Conservation (phyloP, 1,140 invertebrate genomes). For the Drosophila setifemur region DNA sequence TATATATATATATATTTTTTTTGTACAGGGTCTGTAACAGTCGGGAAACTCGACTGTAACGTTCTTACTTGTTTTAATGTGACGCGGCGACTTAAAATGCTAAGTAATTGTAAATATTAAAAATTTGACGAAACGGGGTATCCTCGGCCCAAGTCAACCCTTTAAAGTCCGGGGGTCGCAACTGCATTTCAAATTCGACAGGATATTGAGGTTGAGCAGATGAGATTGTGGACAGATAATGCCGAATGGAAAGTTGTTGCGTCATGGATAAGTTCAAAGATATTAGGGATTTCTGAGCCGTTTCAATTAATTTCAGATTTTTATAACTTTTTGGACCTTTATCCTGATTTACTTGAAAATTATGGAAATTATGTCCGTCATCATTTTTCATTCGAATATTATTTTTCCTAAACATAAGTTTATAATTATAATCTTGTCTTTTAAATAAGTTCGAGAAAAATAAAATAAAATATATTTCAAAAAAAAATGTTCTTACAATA, state of each 20-base stretch:
- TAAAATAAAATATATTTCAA: too few species aligned
- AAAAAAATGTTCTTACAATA: too few species aligned
- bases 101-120: slow-evolving; percentile 81
- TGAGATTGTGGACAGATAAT: slow-evolving; percentile 8
- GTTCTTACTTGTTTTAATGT: too few species aligned
- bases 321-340: too few species aligned
- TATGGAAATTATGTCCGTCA: not conserved
- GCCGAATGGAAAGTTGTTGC: not conserved
- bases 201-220: not conserved
- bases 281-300: not conserved
- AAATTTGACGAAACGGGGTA: slow-evolving; percentile 35
- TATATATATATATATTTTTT: too few species aligned
- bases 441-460: too few species aligned
- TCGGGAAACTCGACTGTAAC: too few species aligned
- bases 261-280: slow-evolving; percentile 7
- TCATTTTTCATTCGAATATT: too few species aligned
- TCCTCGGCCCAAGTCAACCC: slow-evolving; percentile 26
- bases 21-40: too few species aligned
- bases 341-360: not conserved
- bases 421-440: too few species aligned
- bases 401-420: not conserved
- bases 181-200: not conserved
- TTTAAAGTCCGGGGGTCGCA: slow-evolving; percentile 12
- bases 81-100: slow-evolving; percentile 72
- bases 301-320: not conserved